These are phyloP conservation scores for Mesaphorura yosii DNA, from an alignment of 1,140 invertebrate species.

Conservation along the genomic window DNA sequence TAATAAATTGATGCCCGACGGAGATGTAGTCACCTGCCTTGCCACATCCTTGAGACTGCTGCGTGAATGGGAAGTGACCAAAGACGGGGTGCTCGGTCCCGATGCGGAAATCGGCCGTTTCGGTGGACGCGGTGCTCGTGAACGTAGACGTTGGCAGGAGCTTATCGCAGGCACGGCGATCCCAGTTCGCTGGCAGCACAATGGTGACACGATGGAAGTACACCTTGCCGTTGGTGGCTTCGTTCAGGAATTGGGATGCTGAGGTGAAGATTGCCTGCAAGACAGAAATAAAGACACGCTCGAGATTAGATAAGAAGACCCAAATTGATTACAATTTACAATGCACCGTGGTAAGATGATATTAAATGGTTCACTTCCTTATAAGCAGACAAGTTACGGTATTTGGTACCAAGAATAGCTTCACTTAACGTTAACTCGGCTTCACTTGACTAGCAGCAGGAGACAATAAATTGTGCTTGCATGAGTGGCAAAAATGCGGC, in stretches of 20 bases:
- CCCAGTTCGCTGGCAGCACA: constrained; percentile 44
- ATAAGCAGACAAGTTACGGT: too few relatives aligned
- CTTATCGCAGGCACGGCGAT: constrained; percentile 15
- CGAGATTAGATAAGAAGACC: neutral
- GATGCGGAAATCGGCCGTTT: constrained; percentile 40
- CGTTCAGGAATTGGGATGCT: constrained; percentile 43
- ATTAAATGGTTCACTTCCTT: too few relatives aligned
- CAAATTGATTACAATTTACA: too few relatives aligned
- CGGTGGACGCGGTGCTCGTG: constrained; percentile 29
- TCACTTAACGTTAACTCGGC: too few relatives aligned
- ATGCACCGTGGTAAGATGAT: too few relatives aligned
- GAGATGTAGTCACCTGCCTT: constrained; percentile 47
- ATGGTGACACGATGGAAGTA: constrained; percentile 43
- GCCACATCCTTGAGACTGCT: constrained; percentile 47
- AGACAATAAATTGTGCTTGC: too few relatives aligned
- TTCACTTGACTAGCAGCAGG: too few relatives aligned
- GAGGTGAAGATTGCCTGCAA: constrained; percentile 41
- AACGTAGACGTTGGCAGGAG: constrained; percentile 24
- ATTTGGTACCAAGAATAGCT: too few relatives aligned
- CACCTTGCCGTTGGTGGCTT: constrained; percentile 41
- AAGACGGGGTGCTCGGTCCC: constrained; percentile 41
- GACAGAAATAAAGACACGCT: constrained; percentile 30
- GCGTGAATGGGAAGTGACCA: constrained; percentile 44
- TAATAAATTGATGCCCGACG: constrained; percentile 36
- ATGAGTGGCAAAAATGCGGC: too few relatives aligned